A percentile compares a stretch with the other conserved stretches of the same genome.
These are phyloP conservation scores for Ecliptopera silaceata DNA, from an alignment of 2,888 invertebrate species.

Conservation along the genomic window DNA sequence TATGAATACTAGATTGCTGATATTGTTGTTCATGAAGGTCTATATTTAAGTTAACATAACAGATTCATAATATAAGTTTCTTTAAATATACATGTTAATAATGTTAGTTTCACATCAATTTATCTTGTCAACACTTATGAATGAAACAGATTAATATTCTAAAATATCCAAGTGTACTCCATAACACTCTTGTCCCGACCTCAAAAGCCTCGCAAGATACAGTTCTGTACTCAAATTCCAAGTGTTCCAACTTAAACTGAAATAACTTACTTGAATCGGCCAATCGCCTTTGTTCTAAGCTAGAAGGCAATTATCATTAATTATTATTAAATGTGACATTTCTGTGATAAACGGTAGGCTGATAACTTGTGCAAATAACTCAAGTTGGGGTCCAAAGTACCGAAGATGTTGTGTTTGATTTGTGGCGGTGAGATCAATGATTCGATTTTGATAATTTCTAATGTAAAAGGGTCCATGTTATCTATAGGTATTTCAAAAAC, in stretches of 20 bases:
- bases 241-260: slow-evolving; percentile 77
- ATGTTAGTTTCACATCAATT: too few relatives aligned
- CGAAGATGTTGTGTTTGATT: slow-evolving; percentile 55
- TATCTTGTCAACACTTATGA: too few relatives aligned
- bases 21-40: too few relatives aligned
- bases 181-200: slow-evolving; percentile 38
- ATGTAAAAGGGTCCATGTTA: not conserved
- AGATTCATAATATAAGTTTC: too few relatives aligned
- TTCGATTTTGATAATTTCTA: slow-evolving; percentile 32
- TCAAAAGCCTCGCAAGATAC: slow-evolving; percentile 73
- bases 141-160: too few relatives aligned
- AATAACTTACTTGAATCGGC: slow-evolving; percentile 80
- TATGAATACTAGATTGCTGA: too few relatives aligned
- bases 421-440: slow-evolving; percentile 48
- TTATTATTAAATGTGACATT: slow-evolving; percentile 82
- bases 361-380: slow-evolving; percentile 81
- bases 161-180: slow-evolving; percentile 40
- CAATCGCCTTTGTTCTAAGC: slow-evolving; percentile 81
- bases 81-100: too few relatives aligned
- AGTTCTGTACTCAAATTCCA: slow-evolving; percentile 79
- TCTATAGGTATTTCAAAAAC: too few relatives aligned
- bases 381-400: slow-evolving; percentile 56
- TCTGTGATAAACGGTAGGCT: slow-evolving; percentile 75
- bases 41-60: too few relatives aligned
- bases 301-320: slow-evolving; percentile 82